These are phyloP conservation scores for Sander vitreus DNA, from an alignment of 2,113 vertebrate genomes.

Conservation along the genomic window DNA sequence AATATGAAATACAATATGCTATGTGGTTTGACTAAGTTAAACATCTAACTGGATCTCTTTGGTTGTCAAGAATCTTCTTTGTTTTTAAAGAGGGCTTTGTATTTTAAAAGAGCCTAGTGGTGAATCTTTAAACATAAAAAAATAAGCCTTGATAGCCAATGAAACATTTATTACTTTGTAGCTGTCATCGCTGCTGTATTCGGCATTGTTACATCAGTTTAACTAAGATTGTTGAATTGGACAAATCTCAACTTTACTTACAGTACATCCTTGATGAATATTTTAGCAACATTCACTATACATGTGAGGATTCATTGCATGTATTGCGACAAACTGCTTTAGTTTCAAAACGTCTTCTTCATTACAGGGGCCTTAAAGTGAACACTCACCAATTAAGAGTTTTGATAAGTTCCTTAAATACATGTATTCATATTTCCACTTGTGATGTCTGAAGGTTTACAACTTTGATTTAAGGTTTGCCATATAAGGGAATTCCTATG, in stretches of 20 bases:
- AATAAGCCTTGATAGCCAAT: constrained; percentile 4
- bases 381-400: constrained; percentile 24
- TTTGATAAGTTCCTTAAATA: constrained; percentile 28
- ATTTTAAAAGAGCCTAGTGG: background rate
- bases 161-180: constrained; percentile 21
- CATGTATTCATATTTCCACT: constrained; percentile 13
- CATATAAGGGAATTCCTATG: too few species aligned
- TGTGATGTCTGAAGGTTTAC: too few species aligned
- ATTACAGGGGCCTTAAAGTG: background rate
- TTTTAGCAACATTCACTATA: constrained; percentile 66
- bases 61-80: constrained; percentile 2
- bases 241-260: constrained; percentile 57
- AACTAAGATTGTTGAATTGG: constrained; percentile 45
- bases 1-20: background rate
- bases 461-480: too few species aligned
- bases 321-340: constrained; percentile 23
- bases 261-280: constrained; percentile 61
- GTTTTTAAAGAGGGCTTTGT: constrained; percentile 15
- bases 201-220: constrained; percentile 32
- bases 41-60: background rate
- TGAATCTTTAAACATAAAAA: constrained; percentile 32
- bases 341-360: constrained; percentile 15
- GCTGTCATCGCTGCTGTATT: background rate
- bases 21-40: background rate
- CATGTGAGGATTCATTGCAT: constrained; percentile 37